phyloP scores from a whole-genome alignment of 2,113 vertebrate genomes.

The Eonycteris spelaea region DNA sequence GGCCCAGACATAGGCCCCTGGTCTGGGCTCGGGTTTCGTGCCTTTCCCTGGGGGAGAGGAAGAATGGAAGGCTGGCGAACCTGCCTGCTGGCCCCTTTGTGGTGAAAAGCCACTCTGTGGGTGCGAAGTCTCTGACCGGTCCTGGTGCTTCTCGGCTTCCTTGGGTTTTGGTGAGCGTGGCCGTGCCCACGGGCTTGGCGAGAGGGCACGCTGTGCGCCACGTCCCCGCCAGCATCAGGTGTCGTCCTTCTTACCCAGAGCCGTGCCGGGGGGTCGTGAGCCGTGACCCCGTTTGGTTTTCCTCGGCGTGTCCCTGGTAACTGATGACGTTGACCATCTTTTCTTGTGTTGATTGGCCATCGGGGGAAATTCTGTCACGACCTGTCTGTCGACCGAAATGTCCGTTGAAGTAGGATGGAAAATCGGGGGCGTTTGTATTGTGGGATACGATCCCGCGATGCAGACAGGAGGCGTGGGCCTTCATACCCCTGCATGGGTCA shows the following conservation, averaged over 20 bases:
- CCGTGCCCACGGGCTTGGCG: no score
- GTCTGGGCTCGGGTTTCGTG: neutral
- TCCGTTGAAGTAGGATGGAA: neutral
- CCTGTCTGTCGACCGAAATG: neutral
- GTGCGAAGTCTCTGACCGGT: rapidly evolving
- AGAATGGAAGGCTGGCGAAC: rapidly evolving
- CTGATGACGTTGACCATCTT: neutral
- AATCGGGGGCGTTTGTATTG: rapidly evolving
- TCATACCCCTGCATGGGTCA: rapidly evolving
- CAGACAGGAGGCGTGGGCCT: neutral
- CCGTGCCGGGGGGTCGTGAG: neutral
- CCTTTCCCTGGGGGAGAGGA: neutral
- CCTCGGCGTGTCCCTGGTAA: neutral
- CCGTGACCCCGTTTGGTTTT: neutral
- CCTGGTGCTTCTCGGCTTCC: neutral
- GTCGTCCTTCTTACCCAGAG: neutral
- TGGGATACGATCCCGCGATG: neutral
- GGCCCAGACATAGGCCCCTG: no score
- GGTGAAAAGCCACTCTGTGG: neutral
- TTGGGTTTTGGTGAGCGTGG: neutral
- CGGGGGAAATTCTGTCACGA: neutral
- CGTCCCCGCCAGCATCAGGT: neutral
- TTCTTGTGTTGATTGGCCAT: neutral
- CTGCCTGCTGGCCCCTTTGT: neutral
- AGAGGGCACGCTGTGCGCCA: rapidly evolving